Conservation (phyloP, 2,888 invertebrate species). For the Habrosyne pyritoides region DNA sequence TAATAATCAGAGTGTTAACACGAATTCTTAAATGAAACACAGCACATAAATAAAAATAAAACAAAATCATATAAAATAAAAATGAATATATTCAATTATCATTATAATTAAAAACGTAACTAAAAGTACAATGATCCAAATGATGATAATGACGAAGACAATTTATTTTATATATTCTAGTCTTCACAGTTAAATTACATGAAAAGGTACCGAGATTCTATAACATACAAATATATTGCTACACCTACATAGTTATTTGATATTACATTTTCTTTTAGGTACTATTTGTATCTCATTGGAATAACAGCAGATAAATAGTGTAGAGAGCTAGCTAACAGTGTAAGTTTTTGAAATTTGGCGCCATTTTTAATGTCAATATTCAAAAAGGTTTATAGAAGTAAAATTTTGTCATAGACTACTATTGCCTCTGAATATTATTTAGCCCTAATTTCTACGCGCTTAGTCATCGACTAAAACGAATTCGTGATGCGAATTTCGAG, state of each 20-base stretch:
- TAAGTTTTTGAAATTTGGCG: constrained; percentile 28
- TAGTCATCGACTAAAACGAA: constrained; percentile 48
- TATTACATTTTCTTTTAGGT: constrained; percentile 61
- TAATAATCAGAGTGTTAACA: not conserved
- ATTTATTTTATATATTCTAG: constrained; percentile 27
- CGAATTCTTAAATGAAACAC: constrained; percentile 32
- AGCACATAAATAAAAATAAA: constrained; percentile 74
- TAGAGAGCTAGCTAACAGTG: constrained; percentile 61
- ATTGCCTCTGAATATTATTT: constrained; percentile 5
- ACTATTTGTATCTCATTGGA: constrained; percentile 44
- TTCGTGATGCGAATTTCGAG: constrained; percentile 65
- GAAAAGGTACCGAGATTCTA: constrained; percentile 77
- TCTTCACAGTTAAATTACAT: constrained; percentile 39
- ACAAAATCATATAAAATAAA: constrained; percentile 79
- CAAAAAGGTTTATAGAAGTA: constrained; percentile 10
- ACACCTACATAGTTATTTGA: constrained; percentile 39
- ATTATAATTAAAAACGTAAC: constrained; percentile 73
- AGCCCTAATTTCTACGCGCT: constrained; percentile 30
- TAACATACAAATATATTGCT: constrained; percentile 55
- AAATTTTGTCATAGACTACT: not conserved
- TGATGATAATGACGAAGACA: constrained; percentile 59
- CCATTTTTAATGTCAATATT: constrained; percentile 29
- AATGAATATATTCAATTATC: constrained; percentile 81
- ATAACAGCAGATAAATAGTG: constrained; percentile 34
- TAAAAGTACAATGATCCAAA: constrained; percentile 70